Base-by-base conservation (phyloP, 1,140 invertebrate genomes). In the Tetramorium alpestre region DNA sequence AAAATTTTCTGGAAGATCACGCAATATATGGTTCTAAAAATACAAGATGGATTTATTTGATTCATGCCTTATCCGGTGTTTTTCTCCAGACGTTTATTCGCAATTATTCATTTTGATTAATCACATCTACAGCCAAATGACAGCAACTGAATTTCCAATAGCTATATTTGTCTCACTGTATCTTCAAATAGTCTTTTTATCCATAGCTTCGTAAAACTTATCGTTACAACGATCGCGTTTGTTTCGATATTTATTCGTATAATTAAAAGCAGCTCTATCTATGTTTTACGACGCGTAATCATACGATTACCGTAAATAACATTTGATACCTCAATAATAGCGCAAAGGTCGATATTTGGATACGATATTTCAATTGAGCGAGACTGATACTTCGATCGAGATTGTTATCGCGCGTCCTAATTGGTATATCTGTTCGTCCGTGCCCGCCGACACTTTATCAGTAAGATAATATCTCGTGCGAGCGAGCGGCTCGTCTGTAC, bases 401-500 rank as follows among this genome's bases (percentile, higher is more conserved):
- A 70, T 90, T 58, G 54, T 84, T 90, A 84, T 90, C 87, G 49
- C 80, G 49, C 56, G 47, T 84, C 75, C 60, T 90, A 90, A 90
- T 90, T 90, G 87, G 80, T 47, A 80, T 89, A 90, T 88, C 47
- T 78, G 47, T 64, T 28, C 85, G 54, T 33, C 18, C 33, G 18
- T 62, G 85, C 73, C 70, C 87, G 44, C 70, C 72, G 89, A 87
- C 82, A 87, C 89, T 90, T 88, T 90, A 90, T 90, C 90, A 91
- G 88, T 58, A 72, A 73, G 90, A 91, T 91, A 87, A 77, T 91
- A 91, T 91, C 89, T 88, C 77, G 82, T 90, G 78, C 85, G 88
- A 87, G 85, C 80, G 67, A 75, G 87, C 89, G 77, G 73, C 80
- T 89, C 73, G 84, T 88, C 75, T 72, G 85, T 85, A 75, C 41